These are phyloP conservation scores for Muraenolepis orangiensis DNA, from an alignment of 2,797 vertebrate species.

Conservation along the genomic window DNA sequence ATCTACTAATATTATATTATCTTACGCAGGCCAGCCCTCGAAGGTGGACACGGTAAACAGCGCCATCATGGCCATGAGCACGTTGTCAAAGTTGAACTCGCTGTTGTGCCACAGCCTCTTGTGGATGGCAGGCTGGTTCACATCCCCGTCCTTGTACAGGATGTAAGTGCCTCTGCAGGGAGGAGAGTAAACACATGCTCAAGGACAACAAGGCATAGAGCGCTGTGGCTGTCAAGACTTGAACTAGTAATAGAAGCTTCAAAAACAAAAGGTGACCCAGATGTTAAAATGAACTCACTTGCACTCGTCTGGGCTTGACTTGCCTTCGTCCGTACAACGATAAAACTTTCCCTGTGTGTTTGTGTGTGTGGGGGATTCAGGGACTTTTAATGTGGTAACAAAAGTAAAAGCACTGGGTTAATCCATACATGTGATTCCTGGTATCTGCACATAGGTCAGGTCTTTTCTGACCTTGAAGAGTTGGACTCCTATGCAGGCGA, in stretches of 20 bases:
- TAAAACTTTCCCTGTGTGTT: conserved; percentile 93
- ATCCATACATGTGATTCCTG: background rate
- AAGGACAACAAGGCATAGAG: background rate
- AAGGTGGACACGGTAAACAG: conserved; percentile 98
- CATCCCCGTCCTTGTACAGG: conserved; percentile 94
- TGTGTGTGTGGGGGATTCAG: conserved; percentile 45
- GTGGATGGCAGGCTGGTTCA: conserved; percentile 88
- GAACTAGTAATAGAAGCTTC: background rate
- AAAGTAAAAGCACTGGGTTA: background rate
- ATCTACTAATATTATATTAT: too few relatives aligned
- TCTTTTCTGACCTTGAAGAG: conserved; percentile 88
- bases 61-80: conserved; percentile 99
- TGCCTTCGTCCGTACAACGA: conserved; percentile 95
- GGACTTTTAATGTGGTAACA: background rate
- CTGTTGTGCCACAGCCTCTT: conserved; percentile 94
- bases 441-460: background rate
- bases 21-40: conserved; percentile 99
- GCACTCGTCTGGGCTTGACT: conserved; percentile 90
- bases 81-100: conserved; percentile 98
- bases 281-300: conserved; percentile 77
- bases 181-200: conserved; percentile 14
- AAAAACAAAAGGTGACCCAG: background rate
- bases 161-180: conserved; percentile 88
- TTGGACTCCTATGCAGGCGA: conserved; percentile 97
- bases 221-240: background rate